Evolutionary conservation across 1,140 invertebrate species (phyloP), one percentile per base, ranked within the genome.

Genomic region (Lordiphosa clarofinis): DNA sequence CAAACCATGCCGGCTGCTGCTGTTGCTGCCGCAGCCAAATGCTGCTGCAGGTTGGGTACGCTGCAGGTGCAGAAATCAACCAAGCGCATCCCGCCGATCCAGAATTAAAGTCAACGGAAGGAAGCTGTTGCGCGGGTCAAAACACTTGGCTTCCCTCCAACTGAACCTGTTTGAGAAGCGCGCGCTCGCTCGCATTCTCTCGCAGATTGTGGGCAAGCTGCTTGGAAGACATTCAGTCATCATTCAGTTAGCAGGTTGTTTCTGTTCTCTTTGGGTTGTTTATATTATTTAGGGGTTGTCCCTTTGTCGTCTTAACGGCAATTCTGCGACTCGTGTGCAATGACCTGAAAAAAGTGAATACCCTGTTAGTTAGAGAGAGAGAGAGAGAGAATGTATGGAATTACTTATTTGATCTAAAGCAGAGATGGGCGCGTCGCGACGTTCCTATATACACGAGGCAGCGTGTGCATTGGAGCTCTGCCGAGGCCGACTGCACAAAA

Each of bases 41-140:
- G 44, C 37, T 21, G 21, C 3, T 21, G 21, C 21, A 21, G 21
- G 21, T 21, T 21, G 21, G 21, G 21, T 21, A 21, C 21, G 56
- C 46, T 74, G 75, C 75, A 81, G 75, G 75, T 81, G 75, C 44
- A 72, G 61, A 53, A 71, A 58, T 71, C 76, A 72, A 43, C 76
- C 66, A 54, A 72, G 58, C 70, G 70, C 19, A 24, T 56, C 61
- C 13, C 46, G 42, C 13, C 46, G 38, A 48, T 15, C 69, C 56
- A 42, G 28, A 42, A 11, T 31, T 46, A 9, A 49, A 53, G 56
- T 7, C 24, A 28, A 28, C 70, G 55, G 70, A 79, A 76, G 73
- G 73, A 76, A 71, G 75, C 70, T 79, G 75, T 74, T 79, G 75
- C 58, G 65, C 75, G 71, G 75, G 66, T 70, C 66, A 71, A 81